These are phyloP conservation scores for Acanthiza pusilla DNA, from an alignment of 2,797 vertebrate genomes.

Conservation along the genomic window DNA sequence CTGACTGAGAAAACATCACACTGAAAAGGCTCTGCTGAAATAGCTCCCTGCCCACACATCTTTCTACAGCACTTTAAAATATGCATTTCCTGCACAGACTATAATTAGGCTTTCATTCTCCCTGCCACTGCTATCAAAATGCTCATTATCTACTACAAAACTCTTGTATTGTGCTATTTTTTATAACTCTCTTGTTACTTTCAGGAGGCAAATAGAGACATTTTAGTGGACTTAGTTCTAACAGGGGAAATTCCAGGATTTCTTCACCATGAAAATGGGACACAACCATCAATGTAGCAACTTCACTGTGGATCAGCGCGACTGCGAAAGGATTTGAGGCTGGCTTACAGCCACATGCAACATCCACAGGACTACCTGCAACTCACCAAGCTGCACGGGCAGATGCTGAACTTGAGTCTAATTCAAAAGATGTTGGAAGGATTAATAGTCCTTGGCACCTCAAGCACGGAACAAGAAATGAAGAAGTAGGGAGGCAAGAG, in stretches of 20 bases:
- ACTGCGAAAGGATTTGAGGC: neutral
- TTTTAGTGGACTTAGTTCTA: neutral
- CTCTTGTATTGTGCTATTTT: neutral
- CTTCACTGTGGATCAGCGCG: neutral
- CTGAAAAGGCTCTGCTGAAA: constrained; percentile 15
- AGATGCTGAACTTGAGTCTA: neutral
- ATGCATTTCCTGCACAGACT: constrained; percentile 12
- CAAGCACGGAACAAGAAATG: neutral
- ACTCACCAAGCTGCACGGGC: neutral
- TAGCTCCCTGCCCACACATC: constrained; percentile 45
- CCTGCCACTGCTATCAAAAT: neutral
- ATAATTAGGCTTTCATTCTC: constrained; percentile 48
- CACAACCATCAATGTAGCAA: neutral
- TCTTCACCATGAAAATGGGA: neutral
- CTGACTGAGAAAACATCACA: neutral
- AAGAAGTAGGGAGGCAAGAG: neutral
- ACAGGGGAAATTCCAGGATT: constrained; percentile 2
- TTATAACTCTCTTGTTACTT: neutral
- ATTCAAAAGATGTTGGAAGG: neutral
- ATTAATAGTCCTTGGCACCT: neutral
- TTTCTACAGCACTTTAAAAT: constrained; percentile 30
- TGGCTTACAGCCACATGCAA: neutral
- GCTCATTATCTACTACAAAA: constrained; percentile 35
- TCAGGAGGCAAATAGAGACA: neutral
- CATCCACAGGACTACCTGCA: neutral